Evolutionary conservation across 53 echinoderm and acorn worm species (phyloP).

Genomic region (Apostichopus leukothele): DNA sequence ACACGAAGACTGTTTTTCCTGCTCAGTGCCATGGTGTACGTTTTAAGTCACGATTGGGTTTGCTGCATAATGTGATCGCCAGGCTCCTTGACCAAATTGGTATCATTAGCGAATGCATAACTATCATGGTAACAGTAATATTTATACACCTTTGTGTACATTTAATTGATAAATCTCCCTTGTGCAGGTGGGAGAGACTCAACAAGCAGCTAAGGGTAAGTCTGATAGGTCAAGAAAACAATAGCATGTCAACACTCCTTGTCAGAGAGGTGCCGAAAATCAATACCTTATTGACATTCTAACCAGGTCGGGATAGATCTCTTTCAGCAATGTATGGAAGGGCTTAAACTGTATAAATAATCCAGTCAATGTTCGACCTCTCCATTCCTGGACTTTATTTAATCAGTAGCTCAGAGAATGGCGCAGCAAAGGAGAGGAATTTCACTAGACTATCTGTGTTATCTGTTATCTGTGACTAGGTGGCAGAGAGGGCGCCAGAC

Average conservation of each 20-base stretch:
- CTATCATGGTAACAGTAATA: not conserved
- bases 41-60: not conserved
- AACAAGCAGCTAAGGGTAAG: not conserved
- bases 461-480: too few species aligned
- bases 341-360: conserved; percentile 35
- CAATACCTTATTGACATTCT: conserved; percentile 21
- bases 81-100: not conserved
- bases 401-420: not conserved
- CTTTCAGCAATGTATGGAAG: not conserved
- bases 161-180: not conserved
- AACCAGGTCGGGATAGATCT: not conserved
- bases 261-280: conserved; percentile 9
- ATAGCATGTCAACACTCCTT: not conserved
- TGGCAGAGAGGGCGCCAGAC: too few species aligned
- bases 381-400: not conserved
- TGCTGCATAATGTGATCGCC: not conserved
- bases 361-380: not conserved
- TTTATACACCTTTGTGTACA: not conserved
- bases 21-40: not conserved
- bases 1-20: not conserved
- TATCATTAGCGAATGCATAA: not conserved
- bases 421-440: not conserved
- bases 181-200: not conserved
- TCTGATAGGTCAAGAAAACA: not conserved
- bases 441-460: too few species aligned